Conservation (phyloP, 2,797 vertebrate species). For the Sebastolobus altivelis region DNA sequence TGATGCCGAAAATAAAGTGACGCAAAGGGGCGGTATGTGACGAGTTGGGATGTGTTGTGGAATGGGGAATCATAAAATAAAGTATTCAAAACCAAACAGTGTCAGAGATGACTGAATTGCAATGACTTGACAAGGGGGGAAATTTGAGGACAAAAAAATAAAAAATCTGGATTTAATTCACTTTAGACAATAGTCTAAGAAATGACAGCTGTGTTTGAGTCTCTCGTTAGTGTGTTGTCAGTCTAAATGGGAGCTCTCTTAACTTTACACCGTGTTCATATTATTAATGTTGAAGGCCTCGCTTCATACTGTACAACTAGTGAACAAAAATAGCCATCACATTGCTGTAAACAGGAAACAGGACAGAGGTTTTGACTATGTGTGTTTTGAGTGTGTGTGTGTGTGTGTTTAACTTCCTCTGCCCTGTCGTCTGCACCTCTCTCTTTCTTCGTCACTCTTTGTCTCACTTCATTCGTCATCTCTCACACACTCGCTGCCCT, state of each 20-base stretch:
- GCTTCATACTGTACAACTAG: slow-evolving; percentile 37
- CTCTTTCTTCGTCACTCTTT: slow-evolving; percentile 18
- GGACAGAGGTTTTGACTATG: slow-evolving; percentile 61
- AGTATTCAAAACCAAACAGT: not conserved
- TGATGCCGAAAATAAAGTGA: not conserved
- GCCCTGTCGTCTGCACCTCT: slow-evolving; percentile 36
- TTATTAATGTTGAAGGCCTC: slow-evolving; percentile 60
- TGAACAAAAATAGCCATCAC: slow-evolving; percentile 68
- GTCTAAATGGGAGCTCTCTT: not conserved
- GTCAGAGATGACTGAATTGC: not conserved
- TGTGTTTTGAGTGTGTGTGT: slow-evolving; percentile 17
- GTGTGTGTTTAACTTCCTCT: slow-evolving; percentile 43
- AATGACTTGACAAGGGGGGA: not conserved
- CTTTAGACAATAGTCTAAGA: not conserved
- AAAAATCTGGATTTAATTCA: not conserved
- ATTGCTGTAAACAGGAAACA: slow-evolving; percentile 85
- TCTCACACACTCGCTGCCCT: slow-evolving; percentile 11
- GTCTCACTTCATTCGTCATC: slow-evolving; percentile 31
- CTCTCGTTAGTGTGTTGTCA: slow-evolving; percentile 1
- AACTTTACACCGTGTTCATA: slow-evolving; percentile 29
- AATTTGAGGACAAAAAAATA: not conserved
- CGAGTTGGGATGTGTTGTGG: not conserved
- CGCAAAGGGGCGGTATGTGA: not conserved
- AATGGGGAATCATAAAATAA: not conserved
- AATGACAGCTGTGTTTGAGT: not conserved